Base-by-base conservation (phyloP, 2,888 invertebrate species). In the Nycteola revayana region DNA sequence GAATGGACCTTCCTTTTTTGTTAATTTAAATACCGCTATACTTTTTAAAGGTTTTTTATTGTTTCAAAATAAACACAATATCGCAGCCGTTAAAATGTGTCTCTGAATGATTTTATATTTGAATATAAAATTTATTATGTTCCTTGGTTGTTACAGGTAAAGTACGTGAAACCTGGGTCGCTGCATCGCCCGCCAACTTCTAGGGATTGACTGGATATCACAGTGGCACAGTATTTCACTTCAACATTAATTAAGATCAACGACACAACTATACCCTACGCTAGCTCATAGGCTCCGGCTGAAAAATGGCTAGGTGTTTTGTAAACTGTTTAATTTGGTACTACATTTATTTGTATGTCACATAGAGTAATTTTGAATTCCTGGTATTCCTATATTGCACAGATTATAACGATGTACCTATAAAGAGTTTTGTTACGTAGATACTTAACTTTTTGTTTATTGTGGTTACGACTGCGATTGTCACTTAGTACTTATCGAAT, bases 11-110 rank as follows among this genome's bases (percentile, higher is more conserved):
- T 75, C 66, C 66, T 81, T 84, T 76, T 85, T 84, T 81, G 66
- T 79, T 81, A 72, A 84, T 84, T 84, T 85, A 80, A 80, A 83
- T 84, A 76, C 79, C 73, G 75, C 75, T 80, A 80, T 79, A 78
- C 73, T 75, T 83, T 80, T 80, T 73, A 68, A 60, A 60, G 60
- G 61, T 60, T 60, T 64, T 69, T 75, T 75, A 69, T 69, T 64
- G 48, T 63, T 47, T 60, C 49, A 45, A 60, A 60, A 57, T 49
- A 54, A 58, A 51, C 45, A 48, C 25, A 50, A 44, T 40, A 42
- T 57, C 35, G 46, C 50, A 36, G 47, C 37, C 40, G 47, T 39
- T 48, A 45, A 49, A 46, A 49, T 42, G 33, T 33, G 39, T 36
- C 37, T 42, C 22, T 49, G 43, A 49, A 40, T 40, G 38, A 42